Evolutionary conservation across 2,888 invertebrate species (phyloP).

Genomic region (Tinea semifulvella): DNA sequence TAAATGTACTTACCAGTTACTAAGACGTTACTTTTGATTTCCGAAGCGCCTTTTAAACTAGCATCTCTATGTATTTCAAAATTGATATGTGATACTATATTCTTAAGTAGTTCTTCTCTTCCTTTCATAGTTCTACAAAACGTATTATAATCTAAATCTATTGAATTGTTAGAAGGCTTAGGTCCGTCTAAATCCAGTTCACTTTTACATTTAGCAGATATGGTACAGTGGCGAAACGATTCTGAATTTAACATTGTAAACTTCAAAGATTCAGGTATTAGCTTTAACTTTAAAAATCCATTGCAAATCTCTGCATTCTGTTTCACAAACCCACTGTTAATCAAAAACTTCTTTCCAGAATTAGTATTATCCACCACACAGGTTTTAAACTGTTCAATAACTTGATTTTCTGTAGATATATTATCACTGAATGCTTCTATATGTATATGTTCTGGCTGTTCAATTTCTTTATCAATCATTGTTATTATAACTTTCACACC

Average conservation of each 20-base stretch:
- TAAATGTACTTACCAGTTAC: constrained; percentile 46
- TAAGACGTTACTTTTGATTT: constrained; percentile 53
- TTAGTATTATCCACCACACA: constrained; percentile 58
- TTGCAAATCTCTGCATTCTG: constrained; percentile 43
- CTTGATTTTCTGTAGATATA: constrained; percentile 34
- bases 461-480: constrained; percentile 37
- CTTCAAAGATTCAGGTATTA: constrained; percentile 51
- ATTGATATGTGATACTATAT: constrained; percentile 39
- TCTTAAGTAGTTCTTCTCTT: constrained; percentile 46
- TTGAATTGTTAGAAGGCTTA: constrained; percentile 25
- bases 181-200: constrained; percentile 37
- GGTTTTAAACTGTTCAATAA: constrained; percentile 57
- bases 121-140: constrained; percentile 61
- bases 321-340: constrained; percentile 63
- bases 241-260: constrained; percentile 60
- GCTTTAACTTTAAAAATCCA: constrained; percentile 46
- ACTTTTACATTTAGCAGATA: constrained; percentile 42
- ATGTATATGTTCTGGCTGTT: constrained; percentile 55
- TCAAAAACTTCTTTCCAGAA: constrained; percentile 55
- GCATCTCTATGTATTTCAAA: constrained; percentile 54
- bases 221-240: constrained; percentile 58
- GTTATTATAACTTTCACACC: constrained; percentile 67
- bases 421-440: constrained; percentile 52
- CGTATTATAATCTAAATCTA: constrained; percentile 41
- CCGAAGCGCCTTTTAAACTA: constrained; percentile 44